Percentiles rank a stretch among this genome's conserved stretches.
Evolutionary conservation across 2,888 invertebrate genomes (phyloP).

Genomic region (Drosophila affinis): DNA sequence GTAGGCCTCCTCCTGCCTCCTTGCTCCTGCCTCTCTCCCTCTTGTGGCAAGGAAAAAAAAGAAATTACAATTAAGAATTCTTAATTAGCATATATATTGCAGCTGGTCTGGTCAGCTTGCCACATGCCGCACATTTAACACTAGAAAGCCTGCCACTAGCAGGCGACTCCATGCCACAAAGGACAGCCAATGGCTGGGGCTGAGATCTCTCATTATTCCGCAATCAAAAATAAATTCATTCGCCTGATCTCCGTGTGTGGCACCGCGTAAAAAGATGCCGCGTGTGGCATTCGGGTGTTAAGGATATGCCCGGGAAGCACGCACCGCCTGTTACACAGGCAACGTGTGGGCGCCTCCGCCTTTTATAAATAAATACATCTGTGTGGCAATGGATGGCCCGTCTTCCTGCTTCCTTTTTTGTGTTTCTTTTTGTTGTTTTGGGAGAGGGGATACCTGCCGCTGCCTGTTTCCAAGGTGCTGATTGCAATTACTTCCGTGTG

Average conservation of each 20-base stretch:
- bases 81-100: slow-evolving; percentile 74
- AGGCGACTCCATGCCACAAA: background rate
- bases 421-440: slow-evolving; percentile 42
- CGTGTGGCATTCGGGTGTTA: slow-evolving; percentile 29
- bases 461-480: slow-evolving; percentile 69
- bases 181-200: too few species aligned
- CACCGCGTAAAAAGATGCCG: background rate
- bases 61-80: slow-evolving; percentile 60
- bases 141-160: slow-evolving; percentile 20
- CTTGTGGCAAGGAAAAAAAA: slow-evolving; percentile 9
- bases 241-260: slow-evolving; percentile 3
- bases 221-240: slow-evolving; percentile 31
- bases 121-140: slow-evolving; percentile 44
- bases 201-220: slow-evolving; percentile 16
- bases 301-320: slow-evolving; percentile 37
- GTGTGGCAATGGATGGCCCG: slow-evolving; percentile 26
- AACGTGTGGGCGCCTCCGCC: slow-evolving; percentile 12
- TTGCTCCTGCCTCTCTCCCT: too few species aligned
- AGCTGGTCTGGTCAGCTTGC: slow-evolving; percentile 3
- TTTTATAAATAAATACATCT: slow-evolving; percentile 62
- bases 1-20: background rate
- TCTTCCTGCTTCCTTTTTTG: background rate
- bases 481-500: slow-evolving; percentile 69
- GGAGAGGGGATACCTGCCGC: slow-evolving; percentile 8
- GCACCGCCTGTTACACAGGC: slow-evolving; percentile 30